Conservation (phyloP, 92 coral and sea anemone species). For the Scolanthus callimorphus region DNA sequence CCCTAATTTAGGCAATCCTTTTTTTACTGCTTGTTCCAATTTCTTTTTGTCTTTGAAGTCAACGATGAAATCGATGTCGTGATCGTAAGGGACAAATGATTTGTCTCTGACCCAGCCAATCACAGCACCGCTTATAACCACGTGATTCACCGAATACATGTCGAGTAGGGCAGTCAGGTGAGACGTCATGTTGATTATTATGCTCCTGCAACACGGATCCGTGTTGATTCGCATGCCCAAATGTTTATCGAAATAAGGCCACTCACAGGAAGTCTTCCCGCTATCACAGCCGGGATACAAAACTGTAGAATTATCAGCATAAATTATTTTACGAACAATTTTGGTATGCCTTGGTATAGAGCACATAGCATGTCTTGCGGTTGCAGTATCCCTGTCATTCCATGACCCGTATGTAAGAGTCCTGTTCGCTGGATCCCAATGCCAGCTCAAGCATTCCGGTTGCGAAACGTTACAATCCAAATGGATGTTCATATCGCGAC, state of each 20-base stretch:
- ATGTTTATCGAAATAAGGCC: conserved; percentile 1
- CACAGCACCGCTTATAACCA: conserved; percentile 11
- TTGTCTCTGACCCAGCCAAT: conserved; percentile 16
- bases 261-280: background rate
- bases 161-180: background rate
- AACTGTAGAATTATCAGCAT: conserved; percentile 3
- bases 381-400: background rate
- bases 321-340: background rate
- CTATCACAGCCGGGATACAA: conserved; percentile 10
- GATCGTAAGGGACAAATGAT: conserved; percentile 7
- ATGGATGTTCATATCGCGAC: background rate
- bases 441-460: background rate
- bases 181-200: background rate
- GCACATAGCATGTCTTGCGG: background rate
- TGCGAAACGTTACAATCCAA: background rate
- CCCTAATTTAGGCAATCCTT: background rate
- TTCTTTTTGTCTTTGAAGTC: background rate
- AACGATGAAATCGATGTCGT: conserved; percentile 2
- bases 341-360: background rate
- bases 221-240: conserved; percentile 2
- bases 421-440: background rate
- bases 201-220: conserved; percentile 10
- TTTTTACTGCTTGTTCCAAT: background rate
- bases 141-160: background rate
- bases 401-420: background rate